These are phyloP conservation scores for Falco berigora DNA, from an alignment of 2,797 vertebrate genomes.

Conservation along the genomic window DNA sequence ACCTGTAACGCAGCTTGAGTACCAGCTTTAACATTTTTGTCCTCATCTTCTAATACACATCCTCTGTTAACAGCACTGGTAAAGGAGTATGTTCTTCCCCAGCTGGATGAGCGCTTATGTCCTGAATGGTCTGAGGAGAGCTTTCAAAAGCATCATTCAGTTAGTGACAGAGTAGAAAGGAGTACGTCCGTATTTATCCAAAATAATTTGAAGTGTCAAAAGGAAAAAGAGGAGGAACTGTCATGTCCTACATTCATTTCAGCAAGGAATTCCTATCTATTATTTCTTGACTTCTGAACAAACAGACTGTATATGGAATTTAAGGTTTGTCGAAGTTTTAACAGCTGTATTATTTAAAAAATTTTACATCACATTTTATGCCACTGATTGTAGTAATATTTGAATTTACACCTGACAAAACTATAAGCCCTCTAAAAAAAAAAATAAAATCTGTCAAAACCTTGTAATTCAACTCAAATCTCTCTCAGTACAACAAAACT, in stretches of 20 bases:
- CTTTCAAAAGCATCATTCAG: slow-evolving; percentile 51
- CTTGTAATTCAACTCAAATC: neutral
- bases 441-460: neutral
- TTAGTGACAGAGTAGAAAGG: neutral
- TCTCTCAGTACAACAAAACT: neutral
- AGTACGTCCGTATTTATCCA: fast-evolving
- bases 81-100: slow-evolving; percentile 96
- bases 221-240: neutral
- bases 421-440: neutral
- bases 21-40: slow-evolving; percentile 87
- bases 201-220: neutral
- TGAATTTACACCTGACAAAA: neutral
- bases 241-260: neutral
- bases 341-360: neutral
- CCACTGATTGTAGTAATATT: neutral
- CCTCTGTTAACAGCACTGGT: slow-evolving; percentile 93
- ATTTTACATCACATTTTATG: neutral
- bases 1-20: slow-evolving; percentile 91
- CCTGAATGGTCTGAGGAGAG: slow-evolving; percentile 73
- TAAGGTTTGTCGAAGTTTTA: neutral
- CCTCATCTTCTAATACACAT: slow-evolving; percentile 86
- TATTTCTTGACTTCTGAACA: neutral
- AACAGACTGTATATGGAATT: neutral
- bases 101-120: slow-evolving; percentile 92
- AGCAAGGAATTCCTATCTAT: neutral